A percentile compares a stretch with the other conserved stretches of the same genome.
Conservation (phyloP, 2,113 vertebrate genomes). For the Athene noctua region DNA sequence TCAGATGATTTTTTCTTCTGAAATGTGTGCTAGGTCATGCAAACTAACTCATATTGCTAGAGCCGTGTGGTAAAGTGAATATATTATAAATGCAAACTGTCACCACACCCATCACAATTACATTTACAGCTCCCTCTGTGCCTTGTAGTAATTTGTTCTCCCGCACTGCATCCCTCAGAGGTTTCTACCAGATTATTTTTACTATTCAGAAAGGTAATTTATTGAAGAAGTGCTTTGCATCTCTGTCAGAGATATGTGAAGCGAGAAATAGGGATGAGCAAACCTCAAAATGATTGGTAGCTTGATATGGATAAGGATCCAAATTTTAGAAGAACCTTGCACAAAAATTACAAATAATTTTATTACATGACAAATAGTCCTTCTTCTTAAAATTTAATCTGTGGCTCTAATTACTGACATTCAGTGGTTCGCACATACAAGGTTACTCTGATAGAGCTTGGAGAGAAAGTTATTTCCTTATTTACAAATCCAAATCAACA, state of each 20-base stretch:
- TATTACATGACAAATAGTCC: background rate
- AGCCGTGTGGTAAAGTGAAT: background rate
- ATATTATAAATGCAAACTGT: conserved; percentile 53
- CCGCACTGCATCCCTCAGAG: background rate
- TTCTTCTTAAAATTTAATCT: background rate
- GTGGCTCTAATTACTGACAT: background rate
- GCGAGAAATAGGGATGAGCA: conserved; percentile 14
- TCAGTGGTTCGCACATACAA: background rate
- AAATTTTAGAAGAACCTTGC: background rate
- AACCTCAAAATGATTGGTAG: conserved; percentile 32
- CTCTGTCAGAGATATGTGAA: conserved; percentile 18
- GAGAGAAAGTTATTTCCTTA: background rate
- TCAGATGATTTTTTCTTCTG: background rate
- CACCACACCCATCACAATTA: conserved; percentile 54
- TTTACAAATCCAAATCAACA: background rate
- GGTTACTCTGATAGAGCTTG: background rate
- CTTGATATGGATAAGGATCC: background rate
- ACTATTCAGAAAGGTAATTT: conserved; percentile 58
- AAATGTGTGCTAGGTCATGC: conserved; percentile 10
- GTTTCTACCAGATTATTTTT: conserved; percentile 59
- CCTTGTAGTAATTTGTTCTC: conserved; percentile 63
- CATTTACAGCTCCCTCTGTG: conserved; percentile 55
- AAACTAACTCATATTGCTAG: background rate
- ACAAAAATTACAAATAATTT: background rate
- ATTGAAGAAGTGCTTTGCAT: conserved; percentile 47